Conservation (phyloP, 2,113 vertebrate genomes). For the Marmota monax region DNA sequence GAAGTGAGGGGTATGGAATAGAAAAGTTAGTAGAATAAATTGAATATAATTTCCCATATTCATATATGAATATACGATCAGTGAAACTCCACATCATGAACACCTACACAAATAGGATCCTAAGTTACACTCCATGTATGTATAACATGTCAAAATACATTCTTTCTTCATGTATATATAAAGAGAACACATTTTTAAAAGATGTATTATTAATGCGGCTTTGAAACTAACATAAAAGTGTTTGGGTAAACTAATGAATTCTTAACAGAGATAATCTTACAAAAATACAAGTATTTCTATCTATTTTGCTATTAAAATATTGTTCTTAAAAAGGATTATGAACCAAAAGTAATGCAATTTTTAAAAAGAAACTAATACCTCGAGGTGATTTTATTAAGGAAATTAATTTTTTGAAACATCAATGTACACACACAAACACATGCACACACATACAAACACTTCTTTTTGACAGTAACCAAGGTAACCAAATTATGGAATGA, state of each 20-base stretch:
- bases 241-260: not conserved
- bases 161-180: too few relatives aligned
- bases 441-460: not conserved
- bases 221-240: not conserved
- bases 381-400: not conserved
- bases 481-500: not conserved
- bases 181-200: too few relatives aligned
- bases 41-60: too few relatives aligned
- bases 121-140: too few relatives aligned
- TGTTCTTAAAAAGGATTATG: not conserved
- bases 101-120: too few relatives aligned
- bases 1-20: too few relatives aligned
- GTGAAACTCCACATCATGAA: too few relatives aligned
- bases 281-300: not conserved
- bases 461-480: not conserved
- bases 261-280: not conserved
- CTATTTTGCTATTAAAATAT: not conserved
- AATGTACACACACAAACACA: not conserved
- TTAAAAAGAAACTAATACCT: not conserved
- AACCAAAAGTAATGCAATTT: not conserved
- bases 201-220: not conserved
- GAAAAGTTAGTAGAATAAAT: too few relatives aligned
- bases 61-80: too few relatives aligned
- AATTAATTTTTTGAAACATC: not conserved
- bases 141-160: too few relatives aligned